Conservation (phyloP, 2,888 invertebrate genomes). For the Scrobipalpa costella region DNA sequence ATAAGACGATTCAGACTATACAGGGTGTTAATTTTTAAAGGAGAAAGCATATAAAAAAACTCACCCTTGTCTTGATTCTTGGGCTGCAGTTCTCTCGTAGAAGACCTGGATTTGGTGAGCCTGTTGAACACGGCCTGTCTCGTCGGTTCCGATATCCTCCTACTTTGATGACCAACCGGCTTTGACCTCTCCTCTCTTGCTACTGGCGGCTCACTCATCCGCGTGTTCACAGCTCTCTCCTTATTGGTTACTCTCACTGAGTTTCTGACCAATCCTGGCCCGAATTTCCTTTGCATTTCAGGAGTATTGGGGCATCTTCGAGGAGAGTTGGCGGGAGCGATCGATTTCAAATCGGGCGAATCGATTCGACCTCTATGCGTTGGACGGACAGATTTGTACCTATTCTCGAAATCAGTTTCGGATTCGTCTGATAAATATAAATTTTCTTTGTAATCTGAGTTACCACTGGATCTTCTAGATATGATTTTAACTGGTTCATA, state of each 20-base stretch:
- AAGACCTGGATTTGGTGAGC: slow-evolving; percentile 74
- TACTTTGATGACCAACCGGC: slow-evolving; percentile 66
- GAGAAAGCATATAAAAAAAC: not conserved
- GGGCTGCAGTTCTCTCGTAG: slow-evolving; percentile 72
- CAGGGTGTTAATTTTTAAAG: too few relatives aligned
- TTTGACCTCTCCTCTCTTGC: slow-evolving; percentile 56
- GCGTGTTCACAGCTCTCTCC: slow-evolving; percentile 80
- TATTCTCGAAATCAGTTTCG: slow-evolving; percentile 65
- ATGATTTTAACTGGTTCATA: slow-evolving; percentile 55
- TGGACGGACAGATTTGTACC: slow-evolving; percentile 84
- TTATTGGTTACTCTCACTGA: slow-evolving; percentile 67
- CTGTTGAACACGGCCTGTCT: slow-evolving; percentile 67
- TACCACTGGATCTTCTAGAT: slow-evolving; percentile 61
- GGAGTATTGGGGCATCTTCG: slow-evolving; percentile 82
- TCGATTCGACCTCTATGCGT: slow-evolving; percentile 85
- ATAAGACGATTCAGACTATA: too few relatives aligned
- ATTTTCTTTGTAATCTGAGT: slow-evolving; percentile 61
- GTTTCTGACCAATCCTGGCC: slow-evolving; percentile 71
- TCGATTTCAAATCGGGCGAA: slow-evolving; percentile 71
- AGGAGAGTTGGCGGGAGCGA: slow-evolving; percentile 72
- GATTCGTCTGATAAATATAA: slow-evolving; percentile 70
- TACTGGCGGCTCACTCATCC: slow-evolving; percentile 80
- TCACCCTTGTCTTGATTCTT: slow-evolving; percentile 66
- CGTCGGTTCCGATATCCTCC: slow-evolving; percentile 66
- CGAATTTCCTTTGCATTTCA: slow-evolving; percentile 82